phyloP scores from a whole-genome alignment of 2,113 vertebrate genomes.

The Cervus canadensis region DNA sequence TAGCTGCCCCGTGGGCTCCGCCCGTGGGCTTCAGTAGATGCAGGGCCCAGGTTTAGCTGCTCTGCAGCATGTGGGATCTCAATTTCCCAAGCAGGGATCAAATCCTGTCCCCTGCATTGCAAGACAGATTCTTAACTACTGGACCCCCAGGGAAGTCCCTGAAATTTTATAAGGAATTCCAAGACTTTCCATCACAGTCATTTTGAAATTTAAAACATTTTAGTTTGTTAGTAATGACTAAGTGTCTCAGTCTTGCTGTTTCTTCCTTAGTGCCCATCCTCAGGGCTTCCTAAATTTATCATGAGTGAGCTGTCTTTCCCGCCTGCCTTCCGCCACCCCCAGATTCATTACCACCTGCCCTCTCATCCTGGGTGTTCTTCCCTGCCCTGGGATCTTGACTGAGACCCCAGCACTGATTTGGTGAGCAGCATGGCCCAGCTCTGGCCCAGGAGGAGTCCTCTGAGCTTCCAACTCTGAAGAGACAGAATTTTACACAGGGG shows the following conservation, averaged over 20 bases:
- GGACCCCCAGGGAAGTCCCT: background rate
- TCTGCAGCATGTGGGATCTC: background rate
- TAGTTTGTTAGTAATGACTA: background rate
- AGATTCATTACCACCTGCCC: background rate
- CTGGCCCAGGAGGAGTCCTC: background rate
- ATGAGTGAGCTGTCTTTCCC: background rate
- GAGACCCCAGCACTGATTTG: background rate
- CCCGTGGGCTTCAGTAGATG: background rate
- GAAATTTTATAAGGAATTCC: background rate
- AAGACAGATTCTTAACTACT: background rate
- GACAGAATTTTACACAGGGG: background rate
- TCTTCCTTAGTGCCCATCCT: background rate
- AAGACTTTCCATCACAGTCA: background rate
- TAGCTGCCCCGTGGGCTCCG: background rate
- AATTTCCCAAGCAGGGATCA: background rate
- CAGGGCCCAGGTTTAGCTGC: background rate
- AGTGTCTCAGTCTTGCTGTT: background rate
- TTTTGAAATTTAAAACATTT: background rate
- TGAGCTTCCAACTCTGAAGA: background rate
- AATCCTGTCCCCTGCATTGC: background rate
- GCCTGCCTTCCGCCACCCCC: fast-evolving
- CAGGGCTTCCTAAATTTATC: background rate
- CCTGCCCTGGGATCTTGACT: background rate
- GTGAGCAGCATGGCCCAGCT: background rate
- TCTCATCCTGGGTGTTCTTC: background rate